These are phyloP conservation scores for Scolanthus callimorphus DNA, from an alignment of 92 coral and sea anemone species.

Conservation along the genomic window DNA sequence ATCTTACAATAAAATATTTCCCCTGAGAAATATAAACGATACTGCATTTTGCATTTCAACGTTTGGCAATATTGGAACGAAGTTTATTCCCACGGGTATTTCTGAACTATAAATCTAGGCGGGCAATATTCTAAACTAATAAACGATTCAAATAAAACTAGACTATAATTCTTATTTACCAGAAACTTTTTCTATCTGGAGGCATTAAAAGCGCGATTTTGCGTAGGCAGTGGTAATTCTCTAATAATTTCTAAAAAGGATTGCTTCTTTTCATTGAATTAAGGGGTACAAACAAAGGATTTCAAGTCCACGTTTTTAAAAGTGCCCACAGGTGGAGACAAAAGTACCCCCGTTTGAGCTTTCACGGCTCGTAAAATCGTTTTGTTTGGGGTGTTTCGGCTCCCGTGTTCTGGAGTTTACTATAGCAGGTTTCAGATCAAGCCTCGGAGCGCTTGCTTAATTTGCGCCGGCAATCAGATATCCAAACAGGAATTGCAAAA, in stretches of 20 bases:
- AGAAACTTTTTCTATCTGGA: too few relatives aligned
- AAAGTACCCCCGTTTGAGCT: background rate
- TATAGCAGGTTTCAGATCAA: background rate
- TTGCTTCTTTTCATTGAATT: background rate
- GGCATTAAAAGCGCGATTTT: too few relatives aligned
- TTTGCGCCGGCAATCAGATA: background rate
- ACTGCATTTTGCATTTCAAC: too few relatives aligned
- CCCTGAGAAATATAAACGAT: too few relatives aligned
- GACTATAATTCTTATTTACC: too few relatives aligned
- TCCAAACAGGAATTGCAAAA: background rate
- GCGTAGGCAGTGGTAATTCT: too few relatives aligned
- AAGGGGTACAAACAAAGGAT: background rate
- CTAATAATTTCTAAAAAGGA: background rate
- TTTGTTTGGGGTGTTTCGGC: background rate
- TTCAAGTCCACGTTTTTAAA: background rate
- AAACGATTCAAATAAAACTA: background rate
- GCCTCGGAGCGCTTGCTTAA: background rate
- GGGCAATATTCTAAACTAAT: background rate
- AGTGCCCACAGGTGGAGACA: slow-evolving; percentile 2
- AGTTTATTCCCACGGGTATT: background rate
- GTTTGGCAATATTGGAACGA: background rate
- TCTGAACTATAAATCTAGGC: background rate
- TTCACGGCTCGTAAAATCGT: background rate
- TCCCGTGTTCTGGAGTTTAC: background rate
- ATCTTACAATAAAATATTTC: too few relatives aligned